Base-by-base conservation (phyloP, 1,140 invertebrate species). In the Probaryconus sp. region DNA sequence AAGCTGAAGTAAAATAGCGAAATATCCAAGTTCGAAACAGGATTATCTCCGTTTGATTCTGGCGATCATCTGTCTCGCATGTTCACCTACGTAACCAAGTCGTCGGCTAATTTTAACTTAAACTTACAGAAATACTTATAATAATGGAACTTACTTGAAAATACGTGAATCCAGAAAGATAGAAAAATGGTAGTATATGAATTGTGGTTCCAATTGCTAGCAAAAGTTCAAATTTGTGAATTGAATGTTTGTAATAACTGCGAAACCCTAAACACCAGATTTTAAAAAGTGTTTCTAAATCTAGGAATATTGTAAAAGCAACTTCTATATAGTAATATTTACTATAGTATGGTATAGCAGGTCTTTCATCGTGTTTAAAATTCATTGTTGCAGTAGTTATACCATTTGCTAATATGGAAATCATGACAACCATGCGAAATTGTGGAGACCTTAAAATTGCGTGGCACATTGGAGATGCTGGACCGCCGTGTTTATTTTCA, bases 191-290 rank as follows among this genome's bases (percentile, higher is more conserved):
- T 65, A 99, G 93, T 47, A 98, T 92, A 80, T 99, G 98, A 28
- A 99, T 84, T 0, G 96, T 96, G 18, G 97, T 99, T n/a, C 97
- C 97, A 76, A 99, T 92, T 9, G 95, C 94, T 24, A 99, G 86
- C 1, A 99, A 88, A 17, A 99, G 87, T 88, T 99, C 98, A 89
- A 99, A 99, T 85, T 99, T 99, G 84, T 99, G 98, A 60, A 98
- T 95, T 1, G 97, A 97, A 83, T 98, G 95, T 79, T 96, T 95
- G 81, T 95, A 96, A 84, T 99, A 99, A 10, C 95, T 95, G 63
- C 93, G 91, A 87, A 97, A 95, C 2, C 98, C 98, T 24, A 99
- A 89, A 86, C 98, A 99, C 93, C 97, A 98, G 74, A 99, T 96
- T 89, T 99, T 99, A 79, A 99, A 97, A 1, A 99, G 77, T 0